Base-by-base conservation (phyloP, 2,888 invertebrate genomes). In the Odontocerum albicorne region DNA sequence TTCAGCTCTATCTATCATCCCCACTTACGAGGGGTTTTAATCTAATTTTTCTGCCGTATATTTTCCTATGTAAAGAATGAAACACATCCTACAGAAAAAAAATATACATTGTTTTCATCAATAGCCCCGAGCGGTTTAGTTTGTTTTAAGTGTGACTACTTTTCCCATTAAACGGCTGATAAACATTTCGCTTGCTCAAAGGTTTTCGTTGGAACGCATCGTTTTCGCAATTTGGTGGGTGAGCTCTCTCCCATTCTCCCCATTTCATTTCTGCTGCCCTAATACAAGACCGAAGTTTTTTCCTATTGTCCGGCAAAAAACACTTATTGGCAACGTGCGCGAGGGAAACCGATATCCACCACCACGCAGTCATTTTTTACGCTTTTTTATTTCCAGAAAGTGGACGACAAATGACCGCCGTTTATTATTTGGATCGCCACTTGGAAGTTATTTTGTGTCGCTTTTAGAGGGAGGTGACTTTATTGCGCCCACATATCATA, bases 371-470 rank as follows among this genome's bases (percentile, higher is more conserved):
- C 57, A 55, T 57, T 55, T 58, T 60, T 60, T 60, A 49, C 35
- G 54, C 52, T 52, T 60, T 55, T 60, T 58, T 60, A 55, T 60
- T 55, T 58, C 49, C 55, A 52, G 52, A 57, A 47, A 56, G 60
- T 55, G 50, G 54, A 57, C 51, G 60, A 60, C 60, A 60, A 60
- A 60, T 52, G 60, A 60, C 60, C 60, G 35, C 52, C 60, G 57
- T 60, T 60, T 60, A 60, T 57, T 60, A 57, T 60, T 51, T 33
- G 51, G 40, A 60, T 60, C 57, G 54, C 60, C 60, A 57, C 57
- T 60, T 60, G 60, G 60, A 55, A 60, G 57, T 57, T 60, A 60
- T 57, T 55, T 51, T 47, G 55, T 49, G 51, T 54, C 49, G 44
- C 42, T 38, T n/a, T 42, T 47, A 53, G 57, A 42, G 49, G 51